phyloP scores from a whole-genome alignment of 2,888 invertebrate genomes.

The Chloroclysta siterata region DNA sequence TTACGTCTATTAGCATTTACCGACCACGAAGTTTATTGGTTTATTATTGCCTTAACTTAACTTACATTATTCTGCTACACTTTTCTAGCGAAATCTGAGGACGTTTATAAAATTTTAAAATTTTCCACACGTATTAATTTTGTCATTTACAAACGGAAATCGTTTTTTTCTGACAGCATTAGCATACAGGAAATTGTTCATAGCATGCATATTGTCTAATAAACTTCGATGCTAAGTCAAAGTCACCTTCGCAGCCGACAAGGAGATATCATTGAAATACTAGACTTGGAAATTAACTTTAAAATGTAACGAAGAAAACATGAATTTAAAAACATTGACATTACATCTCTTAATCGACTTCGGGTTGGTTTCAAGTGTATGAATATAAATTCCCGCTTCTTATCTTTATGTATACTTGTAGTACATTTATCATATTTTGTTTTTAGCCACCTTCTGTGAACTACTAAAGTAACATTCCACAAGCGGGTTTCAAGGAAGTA shows the following conservation, averaged over 20 bases:
- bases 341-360: too few relatives aligned
- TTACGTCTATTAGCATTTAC: too few relatives aligned
- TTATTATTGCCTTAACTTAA: too few relatives aligned
- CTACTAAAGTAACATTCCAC: slow-evolving; percentile 5
- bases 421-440: too few relatives aligned
- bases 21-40: too few relatives aligned
- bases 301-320: too few relatives aligned
- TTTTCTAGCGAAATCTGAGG: slow-evolving; percentile 9
- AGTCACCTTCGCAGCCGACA: slow-evolving; percentile 41
- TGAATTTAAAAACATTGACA: too few relatives aligned
- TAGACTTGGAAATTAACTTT: too few relatives aligned
- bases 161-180: slow-evolving; percentile 15
- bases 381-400: too few relatives aligned
- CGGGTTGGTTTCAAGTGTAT: too few relatives aligned
- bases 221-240: slow-evolving; percentile 36
- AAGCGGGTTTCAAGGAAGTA: slow-evolving; percentile 18
- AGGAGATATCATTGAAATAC: not conserved
- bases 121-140: not conserved
- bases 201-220: slow-evolving; percentile 5
- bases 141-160: slow-evolving; percentile 23
- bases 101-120: not conserved
- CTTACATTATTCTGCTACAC: not conserved
- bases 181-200: slow-evolving; percentile 27
- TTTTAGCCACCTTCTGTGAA: too few relatives aligned
- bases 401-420: too few relatives aligned